Percentiles rank a stretch among this genome's conserved stretches.
Evolutionary conservation across 1,140 invertebrate species (phyloP).

Genomic region (Druon quercuslanigerum): DNA sequence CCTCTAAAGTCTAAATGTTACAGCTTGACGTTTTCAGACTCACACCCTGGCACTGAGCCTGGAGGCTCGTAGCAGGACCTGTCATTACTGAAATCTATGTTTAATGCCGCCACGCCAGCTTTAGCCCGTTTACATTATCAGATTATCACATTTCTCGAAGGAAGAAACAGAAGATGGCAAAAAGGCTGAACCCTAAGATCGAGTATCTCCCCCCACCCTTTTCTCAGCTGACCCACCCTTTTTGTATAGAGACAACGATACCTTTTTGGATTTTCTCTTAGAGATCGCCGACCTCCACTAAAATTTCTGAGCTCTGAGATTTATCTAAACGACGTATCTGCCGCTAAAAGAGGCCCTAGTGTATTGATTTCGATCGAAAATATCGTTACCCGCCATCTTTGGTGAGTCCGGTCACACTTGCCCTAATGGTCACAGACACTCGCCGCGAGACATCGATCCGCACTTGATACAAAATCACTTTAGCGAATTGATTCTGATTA

Average conservation of each 20-base stretch:
- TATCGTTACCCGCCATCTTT: conserved; percentile 18
- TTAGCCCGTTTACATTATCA: conserved; percentile 59
- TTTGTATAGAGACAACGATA: conserved; percentile 2
- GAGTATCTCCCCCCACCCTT: conserved; percentile 8
- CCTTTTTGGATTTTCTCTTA: conserved; percentile 28
- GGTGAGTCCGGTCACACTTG: conserved; percentile 3
- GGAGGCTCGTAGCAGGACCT: conserved; percentile 47
- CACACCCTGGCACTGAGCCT: conserved; percentile 35
- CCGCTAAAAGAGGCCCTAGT: conserved; percentile 40
- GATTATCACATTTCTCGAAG: conserved; percentile 54
- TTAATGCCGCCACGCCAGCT: conserved; percentile 52
- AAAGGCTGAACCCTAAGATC: not conserved
- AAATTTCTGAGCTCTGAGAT: conserved; percentile 39
- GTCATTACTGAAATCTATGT: conserved; percentile 67
- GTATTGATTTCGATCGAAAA: conserved; percentile 46
- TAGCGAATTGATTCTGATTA: too few species aligned
- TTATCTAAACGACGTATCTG: conserved; percentile 43
- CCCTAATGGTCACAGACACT: not conserved
- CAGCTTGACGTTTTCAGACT: not conserved
- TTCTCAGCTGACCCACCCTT: not conserved
- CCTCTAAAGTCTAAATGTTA: not conserved
- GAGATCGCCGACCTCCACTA: conserved; percentile 41
- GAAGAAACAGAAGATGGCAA: conserved; percentile 8
- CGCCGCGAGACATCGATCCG: too few species aligned
- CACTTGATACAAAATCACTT: too few species aligned